phyloP scores from a whole-genome alignment of 2,888 invertebrate species.

The Nemapogon koenigi region DNA sequence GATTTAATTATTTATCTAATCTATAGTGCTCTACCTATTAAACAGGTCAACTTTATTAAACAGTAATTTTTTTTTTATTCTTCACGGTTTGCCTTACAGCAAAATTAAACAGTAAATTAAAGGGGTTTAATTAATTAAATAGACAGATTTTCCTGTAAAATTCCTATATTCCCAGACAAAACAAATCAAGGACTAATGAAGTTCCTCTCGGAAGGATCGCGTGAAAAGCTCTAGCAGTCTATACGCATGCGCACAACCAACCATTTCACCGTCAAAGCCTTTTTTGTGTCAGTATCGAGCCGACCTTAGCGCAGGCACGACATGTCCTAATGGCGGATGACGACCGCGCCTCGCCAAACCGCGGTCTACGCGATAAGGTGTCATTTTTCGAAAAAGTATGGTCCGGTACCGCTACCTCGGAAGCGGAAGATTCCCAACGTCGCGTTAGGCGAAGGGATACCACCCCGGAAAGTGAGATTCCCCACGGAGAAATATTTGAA shows the following conservation, averaged over 20 bases:
- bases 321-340: constrained; percentile 61
- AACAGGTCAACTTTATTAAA: no score
- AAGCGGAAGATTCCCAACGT: constrained; percentile 68
- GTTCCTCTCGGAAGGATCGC: no score
- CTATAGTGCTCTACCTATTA: no score
- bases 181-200: no score
- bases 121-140: no score
- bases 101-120: no score
- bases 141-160: no score
- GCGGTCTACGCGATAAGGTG: constrained; percentile 74
- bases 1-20: no score
- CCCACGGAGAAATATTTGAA: constrained; percentile 36
- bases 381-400: constrained; percentile 83
- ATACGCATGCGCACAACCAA: constrained; percentile 19
- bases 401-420: constrained; percentile 61
- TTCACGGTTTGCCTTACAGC: no score
- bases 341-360: constrained; percentile 57
- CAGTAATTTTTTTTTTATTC: no score
- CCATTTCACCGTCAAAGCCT: constrained; percentile 5
- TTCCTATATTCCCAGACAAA: no score
- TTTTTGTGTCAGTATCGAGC: constrained; percentile 47
- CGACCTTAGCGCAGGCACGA: constrained; percentile 51
- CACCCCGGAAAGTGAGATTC: constrained; percentile 41
- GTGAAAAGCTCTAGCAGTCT: constrained; percentile 17
- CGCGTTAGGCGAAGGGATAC: constrained; percentile 59